Conservation (phyloP, 2,113 vertebrate species). For the Tragelaphus imberbis region DNA sequence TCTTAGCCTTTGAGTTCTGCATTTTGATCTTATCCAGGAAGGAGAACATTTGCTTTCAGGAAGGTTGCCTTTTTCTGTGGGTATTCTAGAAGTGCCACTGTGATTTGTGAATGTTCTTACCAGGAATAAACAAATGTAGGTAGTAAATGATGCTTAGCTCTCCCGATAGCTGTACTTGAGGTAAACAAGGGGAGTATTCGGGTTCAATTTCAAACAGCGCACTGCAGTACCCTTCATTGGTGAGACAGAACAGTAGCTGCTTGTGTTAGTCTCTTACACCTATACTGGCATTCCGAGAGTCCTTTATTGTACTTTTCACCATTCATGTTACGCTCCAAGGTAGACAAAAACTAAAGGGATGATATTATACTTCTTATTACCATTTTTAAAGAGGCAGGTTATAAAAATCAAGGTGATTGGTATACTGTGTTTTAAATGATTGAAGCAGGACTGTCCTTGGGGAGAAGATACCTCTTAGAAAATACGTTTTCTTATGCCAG, state of each 20-base stretch:
- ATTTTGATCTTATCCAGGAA: background rate
- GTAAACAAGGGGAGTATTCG: background rate
- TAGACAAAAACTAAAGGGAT: background rate
- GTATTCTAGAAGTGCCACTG: conserved; percentile 22
- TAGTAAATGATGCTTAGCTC: conserved; percentile 32
- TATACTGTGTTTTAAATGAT: background rate
- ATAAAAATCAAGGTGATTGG: conserved; percentile 5
- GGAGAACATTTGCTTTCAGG: background rate
- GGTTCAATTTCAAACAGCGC: conserved; percentile 34
- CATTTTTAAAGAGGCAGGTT: background rate
- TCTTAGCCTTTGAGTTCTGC: background rate
- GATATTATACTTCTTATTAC: background rate
- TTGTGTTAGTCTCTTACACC: background rate
- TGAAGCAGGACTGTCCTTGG: background rate
- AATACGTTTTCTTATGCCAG: background rate
- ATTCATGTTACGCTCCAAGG: background rate
- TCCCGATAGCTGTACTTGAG: conserved; percentile 9
- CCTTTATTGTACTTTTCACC: background rate
- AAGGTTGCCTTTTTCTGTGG: conserved; percentile 31
- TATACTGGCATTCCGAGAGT: background rate
- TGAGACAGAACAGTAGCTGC: background rate
- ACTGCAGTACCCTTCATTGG: background rate
- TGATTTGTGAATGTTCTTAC: conserved; percentile 49
- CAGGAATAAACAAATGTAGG: conserved; percentile 41
- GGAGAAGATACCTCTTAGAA: background rate